Conservation (phyloP, 2,797 vertebrate species). For the Tiaroga cobitis region DNA sequence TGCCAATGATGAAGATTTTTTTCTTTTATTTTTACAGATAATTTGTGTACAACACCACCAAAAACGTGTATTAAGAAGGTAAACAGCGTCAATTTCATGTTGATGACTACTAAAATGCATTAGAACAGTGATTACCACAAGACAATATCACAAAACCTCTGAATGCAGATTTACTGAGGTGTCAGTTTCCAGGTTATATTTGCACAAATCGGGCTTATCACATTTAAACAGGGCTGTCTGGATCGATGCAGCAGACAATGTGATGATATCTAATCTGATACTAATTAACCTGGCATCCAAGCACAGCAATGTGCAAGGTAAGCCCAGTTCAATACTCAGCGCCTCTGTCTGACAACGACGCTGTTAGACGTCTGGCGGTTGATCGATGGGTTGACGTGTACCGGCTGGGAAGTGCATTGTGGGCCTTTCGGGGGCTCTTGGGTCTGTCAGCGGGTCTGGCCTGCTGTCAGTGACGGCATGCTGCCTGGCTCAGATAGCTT, state of each 20-base stretch:
- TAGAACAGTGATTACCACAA: background rate
- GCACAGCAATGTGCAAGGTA: constrained; percentile 40
- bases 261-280: constrained; percentile 63
- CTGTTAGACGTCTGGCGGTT: constrained; percentile 23
- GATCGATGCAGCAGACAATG: constrained; percentile 58
- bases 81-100: background rate
- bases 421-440: constrained; percentile 43
- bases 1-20: background rate
- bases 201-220: constrained; percentile 49
- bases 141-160: background rate
- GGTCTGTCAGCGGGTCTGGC: constrained; percentile 56
- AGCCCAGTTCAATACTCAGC: constrained; percentile 27
- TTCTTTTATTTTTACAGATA: background rate
- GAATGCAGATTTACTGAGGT: background rate
- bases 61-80: background rate
- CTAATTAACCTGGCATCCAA: constrained; percentile 62
- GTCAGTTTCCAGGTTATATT: constrained; percentile 4
- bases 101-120: background rate
- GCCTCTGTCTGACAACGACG: constrained; percentile 2
- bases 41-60: background rate
- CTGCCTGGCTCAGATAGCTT: constrained; percentile 72
- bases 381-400: constrained; percentile 45
- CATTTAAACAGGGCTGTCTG: constrained; percentile 52
- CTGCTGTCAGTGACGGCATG: constrained; percentile 65
- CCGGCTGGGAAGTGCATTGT: constrained; percentile 34